phyloP scores from a whole-genome alignment of 2,797 vertebrate genomes.

The Loriculus beryllinus region DNA sequence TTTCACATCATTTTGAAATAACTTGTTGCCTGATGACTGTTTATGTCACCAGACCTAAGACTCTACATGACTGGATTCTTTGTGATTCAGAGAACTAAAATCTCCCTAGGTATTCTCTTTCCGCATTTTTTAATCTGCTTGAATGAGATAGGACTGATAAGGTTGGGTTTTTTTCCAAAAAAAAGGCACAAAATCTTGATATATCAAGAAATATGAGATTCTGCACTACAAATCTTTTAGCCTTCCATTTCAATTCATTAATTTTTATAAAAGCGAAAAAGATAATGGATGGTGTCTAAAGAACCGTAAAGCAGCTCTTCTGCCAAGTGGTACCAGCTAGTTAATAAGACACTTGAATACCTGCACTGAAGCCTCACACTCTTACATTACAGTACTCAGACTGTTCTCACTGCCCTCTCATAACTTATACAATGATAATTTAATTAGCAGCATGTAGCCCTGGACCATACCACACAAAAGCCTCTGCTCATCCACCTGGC shows the following conservation, averaged over 20 bases:
- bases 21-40: conserved; percentile 69
- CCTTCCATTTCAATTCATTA: conserved; percentile 45
- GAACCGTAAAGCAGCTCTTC: background rate
- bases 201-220: conserved; percentile 17
- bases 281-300: background rate
- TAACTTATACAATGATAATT: background rate
- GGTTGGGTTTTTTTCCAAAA: background rate
- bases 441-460: background rate
- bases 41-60: conserved; percentile 71
- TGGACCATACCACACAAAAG: background rate
- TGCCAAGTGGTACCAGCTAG: background rate
- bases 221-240: background rate
- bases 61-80: conserved; percentile 72
- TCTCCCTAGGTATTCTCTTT: conserved; percentile 62
- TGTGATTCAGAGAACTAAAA: conserved; percentile 62
- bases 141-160: conserved; percentile 39
- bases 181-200: background rate
- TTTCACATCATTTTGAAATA: conserved; percentile 76
- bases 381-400: background rate
- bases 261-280: conserved; percentile 32
- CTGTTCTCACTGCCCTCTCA: background rate
- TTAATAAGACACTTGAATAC: background rate
- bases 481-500: background rate
- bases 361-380: background rate
- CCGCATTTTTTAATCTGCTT: conserved; percentile 59